Evolutionary conservation across 2,797 vertebrate genomes (phyloP), one percentile per base, ranked within the genome.

Genomic region (Thunnus albacares): DNA sequence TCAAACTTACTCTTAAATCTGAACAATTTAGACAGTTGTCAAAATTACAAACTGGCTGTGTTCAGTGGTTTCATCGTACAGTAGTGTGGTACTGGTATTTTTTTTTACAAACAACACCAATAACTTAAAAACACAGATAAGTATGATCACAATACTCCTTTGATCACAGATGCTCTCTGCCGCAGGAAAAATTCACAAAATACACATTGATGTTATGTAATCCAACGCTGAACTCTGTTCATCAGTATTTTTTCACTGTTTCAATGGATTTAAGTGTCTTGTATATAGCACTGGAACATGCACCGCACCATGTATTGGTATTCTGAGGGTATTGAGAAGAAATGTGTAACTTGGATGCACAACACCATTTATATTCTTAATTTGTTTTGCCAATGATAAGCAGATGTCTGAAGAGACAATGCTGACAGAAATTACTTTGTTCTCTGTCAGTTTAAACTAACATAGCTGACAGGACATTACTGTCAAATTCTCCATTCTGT

Each of bases 391-490:
- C 49, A 43, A 22, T 65, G 45, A 83, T 77, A 28, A 81, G 71
- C 73, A 86, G 65, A 79, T 86, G 75, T 73, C 75, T 80, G 52
- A 85, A 83, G 41, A 56, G 53, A 75, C 33, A 49, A 1, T 78
- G 75, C 15, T 64, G 63, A 80, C n/a, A 75, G 55, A 84, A 82
- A 81, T 79, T 2, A 72, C 60, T 79, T 79, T 74, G 62, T 73
- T 75, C 43, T 86, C 33, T 65, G 51, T 82, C 70, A 67, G 43
- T 75, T 77, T 72, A 55, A 71, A 63, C 60, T 43, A 74, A 79
- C 56, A 67, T 51, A 74, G 82, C 79, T 85, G 75, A 88, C 69
- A 61, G 45, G n/a, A 77, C 56, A 80, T 88, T 76, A 72, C 47
- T 62, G 58, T 84, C 57, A 66, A 14, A 52, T 80, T 86, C 33